Base-by-base conservation (phyloP, 2,113 vertebrate species). In the Saimiri boliviensis region DNA sequence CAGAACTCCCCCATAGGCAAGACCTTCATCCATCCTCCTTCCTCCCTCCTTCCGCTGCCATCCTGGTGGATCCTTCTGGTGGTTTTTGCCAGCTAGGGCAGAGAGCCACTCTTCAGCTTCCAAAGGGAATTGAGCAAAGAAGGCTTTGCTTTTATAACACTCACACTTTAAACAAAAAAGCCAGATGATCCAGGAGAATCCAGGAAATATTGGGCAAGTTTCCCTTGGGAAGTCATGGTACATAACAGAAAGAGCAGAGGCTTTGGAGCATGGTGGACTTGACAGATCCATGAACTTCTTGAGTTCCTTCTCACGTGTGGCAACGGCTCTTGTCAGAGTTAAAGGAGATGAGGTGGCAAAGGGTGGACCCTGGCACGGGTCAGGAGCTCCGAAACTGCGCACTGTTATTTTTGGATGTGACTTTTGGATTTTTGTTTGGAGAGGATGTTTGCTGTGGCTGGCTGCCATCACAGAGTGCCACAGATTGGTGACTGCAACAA, bases 21-120 rank as follows among this genome's bases (percentile, higher is more conserved):
- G 40, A 0, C 6, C 4, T 11, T 19, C 37, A 27, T 1, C 6
- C 23, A 16, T 40, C 20, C 6, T 42, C 8, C 54, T 1, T 1
- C 1, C 42, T 35, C 13, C 42, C 40, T 81, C 32, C 20, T 16
- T 42, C 12, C 0, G 2, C 2, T 2, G 47, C 84, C 3, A 8
- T 82, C 25, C 25, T 25, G 23, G 76, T 66, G 17, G 37, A 19
- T 68, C 35, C 70, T 13, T 40, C 19, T 32, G 45, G 68, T 52
- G 14, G 42, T 7, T 49, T 58, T 71, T n/a, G 0, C 32, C 25
- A 70, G 7, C 58, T 58, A 56, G 32, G 68, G 6, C 54, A 37
- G 66, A 87, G 76, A 87, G 17, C 30, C 47, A 4, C 8, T 76
- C 45, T 95, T 82, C 25, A 47, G 3, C 37, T 92, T 74, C 32